Evolutionary conservation across 1,140 invertebrate species (phyloP).

Genomic region (Zaprionus davidi): DNA sequence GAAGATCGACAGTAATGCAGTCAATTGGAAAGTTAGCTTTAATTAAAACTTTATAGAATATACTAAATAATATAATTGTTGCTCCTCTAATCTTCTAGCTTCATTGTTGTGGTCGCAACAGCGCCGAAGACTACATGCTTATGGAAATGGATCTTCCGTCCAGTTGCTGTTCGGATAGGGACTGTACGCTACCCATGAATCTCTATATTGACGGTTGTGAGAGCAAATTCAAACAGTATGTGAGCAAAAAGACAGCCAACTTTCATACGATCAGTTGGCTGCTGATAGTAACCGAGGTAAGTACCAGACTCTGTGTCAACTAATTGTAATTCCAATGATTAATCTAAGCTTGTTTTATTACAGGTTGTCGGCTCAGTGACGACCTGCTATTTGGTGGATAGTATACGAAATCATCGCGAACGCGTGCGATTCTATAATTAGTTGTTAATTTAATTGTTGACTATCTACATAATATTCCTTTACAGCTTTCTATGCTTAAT

Average conservation of each 20-base stretch:
- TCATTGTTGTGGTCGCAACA: conserved; percentile 75
- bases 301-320: background rate
- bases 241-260: conserved; percentile 60
- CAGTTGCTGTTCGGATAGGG: conserved; percentile 68
- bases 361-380: conserved; percentile 74
- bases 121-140: conserved; percentile 69
- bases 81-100: conserved; percentile 40
- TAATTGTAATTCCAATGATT: background rate
- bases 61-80: background rate
- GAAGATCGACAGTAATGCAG: too few species aligned
- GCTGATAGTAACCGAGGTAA: conserved; percentile 67
- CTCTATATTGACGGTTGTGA: conserved; percentile 71
- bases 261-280: conserved; percentile 74
- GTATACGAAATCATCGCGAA: conserved; percentile 80
- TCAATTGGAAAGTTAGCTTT: too few species aligned
- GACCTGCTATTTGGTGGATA: conserved; percentile 75
- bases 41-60: too few species aligned
- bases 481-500: conserved; percentile 45
- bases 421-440: conserved; percentile 78
- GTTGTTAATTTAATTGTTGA: conserved; percentile 18
- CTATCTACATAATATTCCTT: conserved; percentile 35
- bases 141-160: conserved; percentile 56
- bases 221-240: conserved; percentile 63
- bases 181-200: conserved; percentile 63
- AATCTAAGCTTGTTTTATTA: conserved; percentile 9